Percentiles rank a stretch among this genome's conserved stretches.
Evolutionary conservation across 2,113 vertebrate genomes (phyloP).

Genomic region (Delphinapterus leucas): DNA sequence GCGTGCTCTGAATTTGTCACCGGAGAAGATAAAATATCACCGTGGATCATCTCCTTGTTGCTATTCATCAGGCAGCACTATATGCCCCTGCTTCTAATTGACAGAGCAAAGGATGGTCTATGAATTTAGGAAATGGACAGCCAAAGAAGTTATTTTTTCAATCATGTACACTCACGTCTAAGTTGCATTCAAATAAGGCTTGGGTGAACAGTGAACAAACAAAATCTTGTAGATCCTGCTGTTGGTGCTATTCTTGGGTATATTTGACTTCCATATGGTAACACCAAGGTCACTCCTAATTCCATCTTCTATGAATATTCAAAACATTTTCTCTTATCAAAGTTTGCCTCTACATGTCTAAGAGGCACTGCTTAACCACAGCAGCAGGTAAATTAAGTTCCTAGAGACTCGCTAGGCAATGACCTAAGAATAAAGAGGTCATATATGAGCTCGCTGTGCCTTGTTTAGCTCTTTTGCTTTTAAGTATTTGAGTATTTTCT

Average conservation of each 20-base stretch:
- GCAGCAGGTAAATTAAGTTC: not conserved
- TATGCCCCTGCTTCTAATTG: not conserved
- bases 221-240: not conserved
- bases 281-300: conserved; percentile 38
- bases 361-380: not conserved
- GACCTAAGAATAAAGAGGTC: not conserved
- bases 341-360: not conserved
- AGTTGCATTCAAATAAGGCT: not conserved
- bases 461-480: not conserved
- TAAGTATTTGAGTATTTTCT: not conserved
- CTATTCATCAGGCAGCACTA: not conserved
- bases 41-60: not conserved
- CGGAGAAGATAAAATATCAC: not conserved
- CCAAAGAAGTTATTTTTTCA: not conserved
- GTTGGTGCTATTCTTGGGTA: not conserved
- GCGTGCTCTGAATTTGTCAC: not conserved
- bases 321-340: conserved; percentile 11
- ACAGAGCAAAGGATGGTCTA: not conserved
- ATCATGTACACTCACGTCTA: not conserved
- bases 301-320: not conserved
- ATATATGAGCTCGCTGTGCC: not conserved
- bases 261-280: conserved; percentile 13
- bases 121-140: not conserved
- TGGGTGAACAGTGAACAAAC: not conserved
- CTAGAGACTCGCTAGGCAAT: not conserved